Conservation (phyloP, 2,113 vertebrate species). For the Chloropsis cyanopogon region DNA sequence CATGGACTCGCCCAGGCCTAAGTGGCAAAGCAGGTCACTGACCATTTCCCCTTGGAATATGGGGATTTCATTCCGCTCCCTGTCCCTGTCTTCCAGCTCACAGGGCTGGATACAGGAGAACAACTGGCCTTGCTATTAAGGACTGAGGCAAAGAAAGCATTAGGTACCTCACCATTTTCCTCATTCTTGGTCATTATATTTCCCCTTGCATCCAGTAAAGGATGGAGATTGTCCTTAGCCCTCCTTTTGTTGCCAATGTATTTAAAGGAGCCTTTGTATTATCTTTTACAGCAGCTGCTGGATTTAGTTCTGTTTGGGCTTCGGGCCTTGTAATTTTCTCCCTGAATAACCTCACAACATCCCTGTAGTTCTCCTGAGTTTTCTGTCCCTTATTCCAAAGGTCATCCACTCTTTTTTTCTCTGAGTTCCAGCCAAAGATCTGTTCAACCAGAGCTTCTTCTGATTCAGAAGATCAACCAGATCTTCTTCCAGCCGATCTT, state of each 20-base stretch:
- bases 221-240: neutral
- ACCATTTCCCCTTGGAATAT: neutral
- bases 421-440: neutral
- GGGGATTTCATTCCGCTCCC: neutral
- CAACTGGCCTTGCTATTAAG: neutral
- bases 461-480: neutral
- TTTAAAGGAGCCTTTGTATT: neutral
- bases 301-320: neutral
- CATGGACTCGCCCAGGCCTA: no score
- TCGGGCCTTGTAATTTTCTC: neutral
- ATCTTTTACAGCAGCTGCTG: neutral
- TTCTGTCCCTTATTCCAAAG: neutral
- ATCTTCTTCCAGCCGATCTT: neutral
- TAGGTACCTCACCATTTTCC: fast-evolving
- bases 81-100: neutral
- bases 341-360: neutral
- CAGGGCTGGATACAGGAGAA: neutral
- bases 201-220: neutral
- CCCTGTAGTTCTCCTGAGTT: neutral
- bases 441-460: neutral
- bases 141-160: neutral
- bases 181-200: neutral
- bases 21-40: neutral
- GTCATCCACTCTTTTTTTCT: neutral
- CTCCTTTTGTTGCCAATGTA: neutral